Conservation (phyloP, 30 jellyfish, hydroid and myxozoan species). For the Turritopsis rubra region DNA sequence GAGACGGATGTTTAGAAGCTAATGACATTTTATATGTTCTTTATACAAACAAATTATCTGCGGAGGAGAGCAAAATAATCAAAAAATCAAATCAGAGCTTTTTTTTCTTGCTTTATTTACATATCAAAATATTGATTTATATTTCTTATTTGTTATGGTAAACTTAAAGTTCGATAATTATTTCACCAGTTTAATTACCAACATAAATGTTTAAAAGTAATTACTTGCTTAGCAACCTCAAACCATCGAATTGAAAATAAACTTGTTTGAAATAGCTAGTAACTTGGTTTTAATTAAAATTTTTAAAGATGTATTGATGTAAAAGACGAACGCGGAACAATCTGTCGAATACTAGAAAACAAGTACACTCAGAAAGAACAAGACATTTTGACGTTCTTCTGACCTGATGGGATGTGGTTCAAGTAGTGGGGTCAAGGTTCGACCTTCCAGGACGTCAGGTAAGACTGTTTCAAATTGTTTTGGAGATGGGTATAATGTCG, state of each 20-base stretch:
- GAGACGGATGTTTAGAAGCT: background rate
- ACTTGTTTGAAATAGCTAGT: no score
- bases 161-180: background rate
- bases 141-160: background rate
- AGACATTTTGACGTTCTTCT: background rate
- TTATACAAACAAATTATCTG: background rate
- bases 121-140: background rate
- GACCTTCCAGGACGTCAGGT: background rate
- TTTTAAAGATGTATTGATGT: no score
- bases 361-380: no score
- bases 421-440: background rate
- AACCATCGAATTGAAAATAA: no score
- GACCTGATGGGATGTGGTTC: background rate
- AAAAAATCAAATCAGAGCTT: background rate
- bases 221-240: no score
- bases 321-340: no score
- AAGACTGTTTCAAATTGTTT: background rate
- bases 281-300: no score
- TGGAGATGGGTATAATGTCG: background rate
- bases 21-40: background rate
- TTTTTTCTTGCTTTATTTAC: background rate
- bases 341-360: no score
- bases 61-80: background rate
- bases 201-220: no score
- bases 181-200: no score